Base-by-base conservation (phyloP, 1,140 invertebrate species). In the Manduca sexta region DNA sequence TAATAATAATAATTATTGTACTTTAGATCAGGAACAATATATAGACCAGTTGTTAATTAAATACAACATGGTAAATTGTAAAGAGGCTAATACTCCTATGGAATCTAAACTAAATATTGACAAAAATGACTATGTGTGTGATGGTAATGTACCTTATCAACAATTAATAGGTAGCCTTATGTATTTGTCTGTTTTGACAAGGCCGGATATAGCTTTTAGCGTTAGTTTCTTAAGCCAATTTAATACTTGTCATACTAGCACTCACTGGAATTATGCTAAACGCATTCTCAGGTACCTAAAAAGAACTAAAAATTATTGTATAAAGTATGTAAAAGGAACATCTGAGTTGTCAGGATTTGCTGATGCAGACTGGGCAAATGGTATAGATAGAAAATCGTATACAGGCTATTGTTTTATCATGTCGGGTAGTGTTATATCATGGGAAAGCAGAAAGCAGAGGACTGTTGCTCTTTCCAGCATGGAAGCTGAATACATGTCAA, bases 51-150 rank as follows among this genome's bases (percentile, higher is more conserved):
- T 57, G 15, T 37, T 69, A 11, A 10, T 39, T 13, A 66, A 41
- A 41, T 76, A 64, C 54, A 52, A 49, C 26, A 61, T 67, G 58
- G 5, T n/a, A 11, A 47, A 64, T 18, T 57, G 56, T 46, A 57
- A 58, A 21, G n/a, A 34, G 2, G 43, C 42, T 14, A 33, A 11
- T 35, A 61, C 67, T 31, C 56, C 56, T 16, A 49, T 59, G 33
- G 50, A 54, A 26, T 26, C 1, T 33, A 57, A 49, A 18, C 26
- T 48, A 54, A 40, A 45, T 17, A 17, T 50, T 17, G 40, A 52
- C 42, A 50, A 44, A 29, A 2, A n/a, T 50, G 33, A 50, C 13
- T 6, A 15, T 38, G n/a, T n/a, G n/a, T 30, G 34, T 44, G 12
- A 31, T 33, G 4, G 8, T 5, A 3, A 26, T 3, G 8, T 26